phyloP scores from a whole-genome alignment of 2,797 vertebrate species.

The Sphenodon punctatus region DNA sequence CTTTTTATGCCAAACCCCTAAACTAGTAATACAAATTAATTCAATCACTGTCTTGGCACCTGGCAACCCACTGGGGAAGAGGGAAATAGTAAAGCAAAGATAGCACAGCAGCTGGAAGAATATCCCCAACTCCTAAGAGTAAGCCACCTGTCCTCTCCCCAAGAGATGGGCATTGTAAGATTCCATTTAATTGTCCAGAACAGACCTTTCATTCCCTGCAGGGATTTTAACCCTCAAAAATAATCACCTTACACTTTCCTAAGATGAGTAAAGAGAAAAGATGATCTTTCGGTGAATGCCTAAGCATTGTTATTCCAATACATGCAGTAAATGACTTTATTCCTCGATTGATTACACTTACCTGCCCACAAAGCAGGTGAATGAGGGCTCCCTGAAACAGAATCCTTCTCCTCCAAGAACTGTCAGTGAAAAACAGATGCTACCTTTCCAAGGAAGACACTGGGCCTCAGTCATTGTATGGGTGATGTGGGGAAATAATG shows the following conservation, averaged over 20 bases:
- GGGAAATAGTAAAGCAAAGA: neutral
- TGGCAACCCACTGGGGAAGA: neutral
- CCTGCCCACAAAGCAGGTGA: neutral
- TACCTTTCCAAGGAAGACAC: neutral
- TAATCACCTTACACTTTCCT: neutral
- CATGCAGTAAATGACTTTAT: neutral
- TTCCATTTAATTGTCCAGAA: neutral
- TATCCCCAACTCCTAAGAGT: neutral
- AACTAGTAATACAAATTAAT: neutral
- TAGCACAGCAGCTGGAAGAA: neutral
- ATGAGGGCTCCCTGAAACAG: conserved; percentile 13
- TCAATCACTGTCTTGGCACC: neutral
- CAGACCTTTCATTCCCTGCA: neutral
- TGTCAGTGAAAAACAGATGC: neutral
- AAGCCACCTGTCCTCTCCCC: neutral
- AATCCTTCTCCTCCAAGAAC: neutral
- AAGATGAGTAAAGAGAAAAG: neutral
- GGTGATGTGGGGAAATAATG: neutral
- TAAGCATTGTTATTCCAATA: neutral
- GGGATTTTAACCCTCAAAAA: neutral
- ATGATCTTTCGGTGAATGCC: neutral
- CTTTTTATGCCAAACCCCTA: neutral
- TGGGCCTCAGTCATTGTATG: neutral
- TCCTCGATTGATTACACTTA: neutral
- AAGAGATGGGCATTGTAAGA: neutral